Percentiles rank a stretch among this genome's conserved stretches.
Evolutionary conservation across 2,888 invertebrate genomes (phyloP).

Genomic region (Argynnis bischoffii): DNA sequence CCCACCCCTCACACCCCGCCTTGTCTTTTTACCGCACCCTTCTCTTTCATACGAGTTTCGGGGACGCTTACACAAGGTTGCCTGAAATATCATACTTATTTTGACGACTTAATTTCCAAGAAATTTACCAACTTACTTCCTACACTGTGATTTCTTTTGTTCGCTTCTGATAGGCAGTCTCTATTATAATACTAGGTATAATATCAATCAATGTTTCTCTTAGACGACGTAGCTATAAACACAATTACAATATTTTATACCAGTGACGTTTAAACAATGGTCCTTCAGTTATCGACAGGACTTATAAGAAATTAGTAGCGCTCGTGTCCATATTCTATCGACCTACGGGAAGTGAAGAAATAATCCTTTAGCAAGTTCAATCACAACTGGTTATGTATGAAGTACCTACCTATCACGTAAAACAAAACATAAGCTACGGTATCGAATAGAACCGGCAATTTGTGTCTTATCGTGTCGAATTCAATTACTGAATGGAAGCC

Average conservation of each 20-base stretch:
- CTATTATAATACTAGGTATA: slow-evolving; percentile 9
- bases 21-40: slow-evolving; percentile 71
- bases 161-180: slow-evolving; percentile 3
- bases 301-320: slow-evolving; percentile 65
- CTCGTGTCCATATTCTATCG: slow-evolving; percentile 50
- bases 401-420: slow-evolving; percentile 54
- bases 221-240: slow-evolving; percentile 29
- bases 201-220: slow-evolving; percentile 30
- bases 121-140: slow-evolving; percentile 3
- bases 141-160: slow-evolving; percentile 17
- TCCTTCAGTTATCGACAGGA: slow-evolving; percentile 62
- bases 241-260: slow-evolving; percentile 50
- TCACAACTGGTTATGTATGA: slow-evolving; percentile 45
- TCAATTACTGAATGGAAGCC: slow-evolving; percentile 32
- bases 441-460: slow-evolving; percentile 54
- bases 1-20: slow-evolving; percentile 66
- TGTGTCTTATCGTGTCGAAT: slow-evolving; percentile 59
- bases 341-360: slow-evolving; percentile 51
- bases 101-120: slow-evolving; percentile 12
- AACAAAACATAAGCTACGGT: slow-evolving; percentile 61
- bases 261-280: slow-evolving; percentile 63
- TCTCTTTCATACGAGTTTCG: slow-evolving; percentile 72
- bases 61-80: slow-evolving; percentile 64
- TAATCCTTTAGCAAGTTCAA: slow-evolving; percentile 43
- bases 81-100: slow-evolving; percentile 41